Conservation (phyloP, 1,140 invertebrate species). For the Eciton burchellii region DNA sequence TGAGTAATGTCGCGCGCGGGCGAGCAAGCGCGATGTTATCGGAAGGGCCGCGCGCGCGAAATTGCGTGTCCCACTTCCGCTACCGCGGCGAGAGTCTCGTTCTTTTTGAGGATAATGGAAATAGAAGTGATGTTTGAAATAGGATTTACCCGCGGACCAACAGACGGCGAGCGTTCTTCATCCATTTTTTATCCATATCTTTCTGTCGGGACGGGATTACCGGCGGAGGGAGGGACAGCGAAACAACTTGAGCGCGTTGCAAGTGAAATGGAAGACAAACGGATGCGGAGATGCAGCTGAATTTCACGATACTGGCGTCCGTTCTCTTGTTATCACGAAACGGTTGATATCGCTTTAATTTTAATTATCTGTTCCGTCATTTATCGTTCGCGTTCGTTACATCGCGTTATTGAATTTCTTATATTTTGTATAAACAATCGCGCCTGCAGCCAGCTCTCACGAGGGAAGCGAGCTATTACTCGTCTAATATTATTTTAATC, state of each 20-base stretch:
- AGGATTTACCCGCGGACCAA: background rate
- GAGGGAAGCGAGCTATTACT: no score
- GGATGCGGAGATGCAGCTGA: background rate
- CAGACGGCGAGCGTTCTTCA: background rate
- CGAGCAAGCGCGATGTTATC: conserved; percentile 9
- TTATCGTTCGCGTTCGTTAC: no score
- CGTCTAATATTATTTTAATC: background rate
- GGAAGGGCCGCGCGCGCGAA: background rate
- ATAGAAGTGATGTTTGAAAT: conserved; percentile 22
- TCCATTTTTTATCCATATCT: conserved; percentile 7
- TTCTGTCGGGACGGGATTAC: background rate
- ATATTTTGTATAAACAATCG: background rate
- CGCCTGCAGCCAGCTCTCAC: no score
- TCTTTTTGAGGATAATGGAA: conserved; percentile 1
- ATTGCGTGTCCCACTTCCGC: conserved; percentile 31
- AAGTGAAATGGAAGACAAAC: background rate
- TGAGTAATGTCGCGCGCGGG: background rate
- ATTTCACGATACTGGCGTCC: background rate
- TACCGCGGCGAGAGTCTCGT: conserved; percentile 33
- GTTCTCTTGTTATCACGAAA: no score
- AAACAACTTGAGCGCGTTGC: background rate
- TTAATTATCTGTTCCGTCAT: no score
- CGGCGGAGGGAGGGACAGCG: background rate
- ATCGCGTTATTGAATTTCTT: background rate
- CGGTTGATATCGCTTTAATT: no score